Conservation (phyloP, 2,888 invertebrate species). For the Drymonia ruficornis region DNA sequence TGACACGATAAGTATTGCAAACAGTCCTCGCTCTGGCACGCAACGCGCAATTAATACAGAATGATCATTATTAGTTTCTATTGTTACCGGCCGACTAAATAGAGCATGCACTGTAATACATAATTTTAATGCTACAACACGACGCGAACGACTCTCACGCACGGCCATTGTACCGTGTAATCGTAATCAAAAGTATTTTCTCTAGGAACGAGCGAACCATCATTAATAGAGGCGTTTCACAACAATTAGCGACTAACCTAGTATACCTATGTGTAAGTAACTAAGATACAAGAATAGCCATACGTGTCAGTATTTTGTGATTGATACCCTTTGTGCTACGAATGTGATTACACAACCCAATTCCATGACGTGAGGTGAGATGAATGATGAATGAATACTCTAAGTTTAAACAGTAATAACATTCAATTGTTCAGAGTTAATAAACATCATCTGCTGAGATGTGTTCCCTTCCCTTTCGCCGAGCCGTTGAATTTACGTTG, state of each 20-base stretch:
- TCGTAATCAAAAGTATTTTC: constrained; percentile 74
- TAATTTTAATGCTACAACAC: constrained; percentile 73
- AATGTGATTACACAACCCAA: constrained; percentile 29
- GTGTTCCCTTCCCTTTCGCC: constrained; percentile 32
- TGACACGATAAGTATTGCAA: constrained; percentile 61
- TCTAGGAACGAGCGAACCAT: constrained; percentile 62
- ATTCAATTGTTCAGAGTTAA: constrained; percentile 38
- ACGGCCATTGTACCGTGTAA: constrained; percentile 71
- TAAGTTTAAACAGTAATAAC: constrained; percentile 28
- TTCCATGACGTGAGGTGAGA: constrained; percentile 9
- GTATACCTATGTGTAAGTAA: constrained; percentile 31
- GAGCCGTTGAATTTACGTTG: constrained; percentile 51
- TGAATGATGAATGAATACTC: constrained; percentile 19
- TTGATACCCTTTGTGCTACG: constrained; percentile 26
- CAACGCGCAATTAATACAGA: constrained; percentile 72
- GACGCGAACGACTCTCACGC: constrained; percentile 73
- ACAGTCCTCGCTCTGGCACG: constrained; percentile 60
- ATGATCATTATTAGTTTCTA: constrained; percentile 78
- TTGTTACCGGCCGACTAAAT: constrained; percentile 75
- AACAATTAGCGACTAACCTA: constrained; percentile 52
- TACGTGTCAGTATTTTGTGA: constrained; percentile 27
- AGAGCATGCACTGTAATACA: constrained; percentile 75
- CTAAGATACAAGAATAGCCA: constrained; percentile 16
- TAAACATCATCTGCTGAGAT: constrained; percentile 22
- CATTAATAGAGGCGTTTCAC: constrained; percentile 63